Evolutionary conservation across 2,888 invertebrate genomes (phyloP).

Genomic region (Melinopterus prodromus): DNA sequence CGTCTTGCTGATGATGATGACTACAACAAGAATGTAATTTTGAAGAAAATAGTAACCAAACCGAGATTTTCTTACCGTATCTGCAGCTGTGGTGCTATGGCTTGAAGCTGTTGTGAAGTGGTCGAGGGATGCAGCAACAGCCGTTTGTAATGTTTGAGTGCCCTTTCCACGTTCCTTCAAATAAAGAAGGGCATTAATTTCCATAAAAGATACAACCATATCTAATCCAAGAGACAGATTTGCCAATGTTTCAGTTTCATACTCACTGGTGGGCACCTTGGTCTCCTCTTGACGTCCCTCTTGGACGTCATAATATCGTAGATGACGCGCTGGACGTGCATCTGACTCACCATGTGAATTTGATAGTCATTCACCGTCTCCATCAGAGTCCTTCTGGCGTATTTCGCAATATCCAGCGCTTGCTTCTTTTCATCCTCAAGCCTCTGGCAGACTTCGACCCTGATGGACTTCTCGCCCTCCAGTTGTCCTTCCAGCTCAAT

Average conservation of each 20-base stretch:
- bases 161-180: constrained; percentile 7
- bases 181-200: background rate
- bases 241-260: background rate
- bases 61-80: too few species aligned
- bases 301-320: constrained; percentile 46
- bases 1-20: background rate
- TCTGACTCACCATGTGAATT: constrained; percentile 51
- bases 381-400: constrained; percentile 54
- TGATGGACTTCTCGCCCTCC: constrained; percentile 28
- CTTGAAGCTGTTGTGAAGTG: background rate
- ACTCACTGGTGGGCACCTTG: constrained; percentile 30
- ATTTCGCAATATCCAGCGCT: constrained; percentile 54
- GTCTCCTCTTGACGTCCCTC: constrained; percentile 8
- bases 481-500: constrained; percentile 25
- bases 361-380: constrained; percentile 56
- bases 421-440: constrained; percentile 49
- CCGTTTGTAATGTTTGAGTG: background rate
- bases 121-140: background rate
- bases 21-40: too few species aligned
- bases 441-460: constrained; percentile 35
- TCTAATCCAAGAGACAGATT: background rate
- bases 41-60: too few species aligned
- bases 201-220: background rate
- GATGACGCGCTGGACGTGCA: constrained; percentile 51
- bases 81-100: background rate